Base-by-base conservation (phyloP, 2,797 vertebrate species). In the Melanotaenia maccullochi region DNA sequence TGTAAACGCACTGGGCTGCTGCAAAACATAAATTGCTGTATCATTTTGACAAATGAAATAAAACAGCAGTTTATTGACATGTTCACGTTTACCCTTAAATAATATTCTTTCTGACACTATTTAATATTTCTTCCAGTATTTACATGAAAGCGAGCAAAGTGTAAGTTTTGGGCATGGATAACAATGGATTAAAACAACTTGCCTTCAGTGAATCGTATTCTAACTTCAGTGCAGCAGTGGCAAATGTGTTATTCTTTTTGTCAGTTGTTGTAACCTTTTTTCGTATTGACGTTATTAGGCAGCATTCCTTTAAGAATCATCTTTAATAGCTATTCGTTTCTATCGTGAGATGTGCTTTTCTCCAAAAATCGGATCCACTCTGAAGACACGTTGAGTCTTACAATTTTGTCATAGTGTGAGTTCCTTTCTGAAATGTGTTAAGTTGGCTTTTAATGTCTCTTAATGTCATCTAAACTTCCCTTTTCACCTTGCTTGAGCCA, bases 31-130 rank as follows among this genome's bases (percentile, higher is more conserved):
- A 82, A 78, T 73, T 69, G 80, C 81, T 85, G 78, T 40, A 68
- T 83, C 72, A 76, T 78, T 88, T 87, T 84, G 73, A 88, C 71
- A 78, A 42, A n/a, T 33, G 4, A 12, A 63, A 51, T 1, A 20
- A 11, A 42, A 25, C 40, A n/a, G 20, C 5, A 11, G 2, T 42
- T 70, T 35, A 24, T 61, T 32, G 54, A 8, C 14, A 42, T 3
- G 14, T 16, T 49, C 1, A 32, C 33, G 44, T 55, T 3, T 16
- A 51, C 5, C 0, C 11, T n/a, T 2, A 28, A 57, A n/a, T 28
- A 22, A 0, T 32, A 3, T 49, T 7, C 8, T 24, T 0, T 33
- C 0, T 49, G 13, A 11, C 6, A 58, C 49, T 9, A 16, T 6
- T 4, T 20, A 0, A 13, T 38, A 51, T 20, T 20, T 9, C 1